Conservation (phyloP, 2,797 vertebrate genomes). For the Australoheros facetus region DNA sequence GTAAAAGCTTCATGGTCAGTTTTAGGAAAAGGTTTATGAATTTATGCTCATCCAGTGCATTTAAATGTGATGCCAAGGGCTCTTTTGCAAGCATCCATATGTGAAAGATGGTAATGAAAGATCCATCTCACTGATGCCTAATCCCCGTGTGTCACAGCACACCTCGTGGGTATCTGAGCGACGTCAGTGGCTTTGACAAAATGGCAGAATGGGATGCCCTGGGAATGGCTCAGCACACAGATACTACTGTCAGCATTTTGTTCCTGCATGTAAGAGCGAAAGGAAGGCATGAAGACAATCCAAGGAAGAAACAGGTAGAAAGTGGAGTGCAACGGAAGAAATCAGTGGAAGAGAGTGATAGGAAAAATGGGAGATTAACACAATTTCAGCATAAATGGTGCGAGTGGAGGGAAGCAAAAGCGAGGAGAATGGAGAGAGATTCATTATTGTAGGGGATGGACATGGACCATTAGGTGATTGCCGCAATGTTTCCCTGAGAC, state of each 20-base stretch:
- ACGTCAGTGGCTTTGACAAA: background rate
- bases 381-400: slow-evolving; percentile 16
- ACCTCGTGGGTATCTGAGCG: slow-evolving; percentile 1
- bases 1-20: background rate
- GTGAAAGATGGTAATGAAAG: background rate
- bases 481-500: slow-evolving; percentile 47
- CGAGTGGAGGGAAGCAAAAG: background rate
- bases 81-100: background rate
- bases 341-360: background rate
- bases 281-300: background rate
- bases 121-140: background rate
- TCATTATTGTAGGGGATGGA: slow-evolving; percentile 36
- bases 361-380: slow-evolving; percentile 13
- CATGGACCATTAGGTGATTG: slow-evolving; percentile 56
- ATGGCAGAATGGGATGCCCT: background rate
- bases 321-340: background rate
- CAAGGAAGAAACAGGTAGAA: background rate
- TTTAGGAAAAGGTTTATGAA: background rate
- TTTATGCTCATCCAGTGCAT: background rate
- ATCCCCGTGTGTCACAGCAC: background rate
- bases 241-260: background rate
- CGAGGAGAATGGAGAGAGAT: slow-evolving; percentile 9
- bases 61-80: slow-evolving; percentile 1
- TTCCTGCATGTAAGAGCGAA: background rate
- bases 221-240: background rate